A percentile compares a stretch with the other conserved stretches of the same genome.
Evolutionary conservation across 2,113 vertebrate species (phyloP).

Genomic region (Litocranius walleri): DNA sequence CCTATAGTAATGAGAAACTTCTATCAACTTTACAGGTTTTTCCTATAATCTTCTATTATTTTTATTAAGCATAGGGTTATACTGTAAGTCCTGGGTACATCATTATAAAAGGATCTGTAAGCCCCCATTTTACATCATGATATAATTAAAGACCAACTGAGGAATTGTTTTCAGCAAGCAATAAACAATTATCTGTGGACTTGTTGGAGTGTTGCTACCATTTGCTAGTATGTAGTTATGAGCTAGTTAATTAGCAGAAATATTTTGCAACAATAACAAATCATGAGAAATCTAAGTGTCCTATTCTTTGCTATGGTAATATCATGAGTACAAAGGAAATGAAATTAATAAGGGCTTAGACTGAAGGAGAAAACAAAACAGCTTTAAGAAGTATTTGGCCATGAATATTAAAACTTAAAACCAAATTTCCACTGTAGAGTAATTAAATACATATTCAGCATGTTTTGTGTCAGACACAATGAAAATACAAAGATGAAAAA

Average conservation of each 20-base stretch:
- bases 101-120: background rate
- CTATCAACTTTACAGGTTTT: background rate
- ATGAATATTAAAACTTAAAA: background rate
- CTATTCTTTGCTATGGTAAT: background rate
- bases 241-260: background rate
- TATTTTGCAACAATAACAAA: background rate
- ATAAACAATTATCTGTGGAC: background rate
- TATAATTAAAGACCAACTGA: constrained; percentile 18
- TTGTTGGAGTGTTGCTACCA: background rate
- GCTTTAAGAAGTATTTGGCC: background rate
- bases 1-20: background rate
- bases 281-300: background rate
- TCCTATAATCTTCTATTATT: background rate
- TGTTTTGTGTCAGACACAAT: background rate
- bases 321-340: background rate
- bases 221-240: background rate
- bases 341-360: background rate
- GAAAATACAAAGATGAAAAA: background rate
- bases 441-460: background rate
- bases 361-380: background rate
- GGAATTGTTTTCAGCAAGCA: constrained; percentile 20
- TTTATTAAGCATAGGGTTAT: background rate
- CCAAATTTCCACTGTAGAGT: background rate
- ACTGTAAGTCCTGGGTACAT: background rate
- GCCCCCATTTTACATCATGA: background rate